Evolutionary conservation across 2,888 invertebrate genomes (phyloP), one percentile per base, ranked within the genome.

Genomic region (Escarpia spicata): DNA sequence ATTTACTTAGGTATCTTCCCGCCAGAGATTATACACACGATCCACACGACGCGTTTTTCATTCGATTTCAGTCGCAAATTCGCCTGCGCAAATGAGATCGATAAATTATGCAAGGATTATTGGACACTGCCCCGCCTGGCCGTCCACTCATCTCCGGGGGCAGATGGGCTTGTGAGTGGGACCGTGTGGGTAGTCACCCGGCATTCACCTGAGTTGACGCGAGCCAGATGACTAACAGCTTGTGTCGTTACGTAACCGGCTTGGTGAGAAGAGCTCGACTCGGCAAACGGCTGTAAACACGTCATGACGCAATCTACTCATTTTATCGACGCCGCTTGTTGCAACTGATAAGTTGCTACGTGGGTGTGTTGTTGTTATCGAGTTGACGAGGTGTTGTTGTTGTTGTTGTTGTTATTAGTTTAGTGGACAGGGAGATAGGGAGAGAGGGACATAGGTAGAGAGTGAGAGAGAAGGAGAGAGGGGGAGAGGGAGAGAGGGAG

Each of bases 251-350:
- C 75, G 75, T 75, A 75, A 75, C n/a, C 75, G 75, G 19, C 75
- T 75, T 75, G 19, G 26, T 26, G 6, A 75, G 75, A 26, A 75
- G 75, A 75, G 75, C n/a, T 75, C 75, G 75, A 75, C 75, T 75
- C 75, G 26, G 75, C 75, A 75, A 75, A 75, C 19, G 75, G 75
- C 75, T n/a, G 75, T 75, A 75, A 75, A 75, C 75, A 75, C 75
- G 26, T 75, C 75, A 26, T 4, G 19, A 15, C 75, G 75, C 75
- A 75, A 75, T 75, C 75, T 15, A 19, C 75, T 75, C 75, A 75
- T 15, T 75, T 2, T 75, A n/a, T n/a, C 75, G 52, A 75, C 75
- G 19, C 26, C 75, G 75, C 26, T 3, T 15, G 19, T 26, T 75
- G 19, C 75, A 75, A 75, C 19, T n/a, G 75, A 75, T 75, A 75